Percentiles rank a stretch among this genome's conserved stretches.
phyloP scores from a whole-genome alignment of 2,797 vertebrate species.

The Pipistrellus kuhlii region DNA sequence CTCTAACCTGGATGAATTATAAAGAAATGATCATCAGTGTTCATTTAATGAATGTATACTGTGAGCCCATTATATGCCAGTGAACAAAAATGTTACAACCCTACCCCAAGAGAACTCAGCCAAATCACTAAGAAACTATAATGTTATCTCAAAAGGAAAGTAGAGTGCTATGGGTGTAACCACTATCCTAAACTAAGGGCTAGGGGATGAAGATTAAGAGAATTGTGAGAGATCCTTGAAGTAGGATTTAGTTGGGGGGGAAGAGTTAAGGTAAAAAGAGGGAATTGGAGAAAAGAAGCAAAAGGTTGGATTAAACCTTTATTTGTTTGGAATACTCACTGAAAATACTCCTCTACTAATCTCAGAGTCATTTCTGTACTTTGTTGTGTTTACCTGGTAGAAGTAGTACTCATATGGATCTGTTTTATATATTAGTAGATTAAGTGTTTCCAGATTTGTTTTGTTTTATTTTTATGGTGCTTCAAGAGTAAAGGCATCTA shows the following conservation, averaged over 20 bases:
- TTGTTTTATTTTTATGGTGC: background rate
- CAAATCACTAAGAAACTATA: background rate
- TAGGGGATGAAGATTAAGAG: background rate
- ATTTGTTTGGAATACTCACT: constrained; percentile 8
- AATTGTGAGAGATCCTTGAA: background rate
- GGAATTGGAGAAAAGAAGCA: background rate
- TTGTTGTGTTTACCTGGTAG: background rate
- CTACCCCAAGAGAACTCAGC: background rate
- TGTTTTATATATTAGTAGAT: constrained; percentile 35
- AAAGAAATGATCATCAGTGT: background rate
- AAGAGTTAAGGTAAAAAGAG: background rate
- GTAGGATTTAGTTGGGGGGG: background rate
- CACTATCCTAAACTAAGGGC: background rate
- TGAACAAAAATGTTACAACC: constrained; percentile 26
- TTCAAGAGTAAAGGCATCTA: background rate
- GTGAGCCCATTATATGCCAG: background rate
- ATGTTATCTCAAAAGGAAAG: background rate
- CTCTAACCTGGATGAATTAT: constrained; percentile 11
- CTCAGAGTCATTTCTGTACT: constrained; percentile 30
- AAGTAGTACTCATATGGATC: background rate
- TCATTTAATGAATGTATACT: constrained; percentile 30
- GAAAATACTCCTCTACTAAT: constrained; percentile 23
- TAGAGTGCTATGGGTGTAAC: background rate
- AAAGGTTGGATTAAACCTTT: background rate
- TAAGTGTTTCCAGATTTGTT: background rate